Evolutionary conservation across 1,140 invertebrate genomes (phyloP).

Genomic region (Heliothis subflexa): DNA sequence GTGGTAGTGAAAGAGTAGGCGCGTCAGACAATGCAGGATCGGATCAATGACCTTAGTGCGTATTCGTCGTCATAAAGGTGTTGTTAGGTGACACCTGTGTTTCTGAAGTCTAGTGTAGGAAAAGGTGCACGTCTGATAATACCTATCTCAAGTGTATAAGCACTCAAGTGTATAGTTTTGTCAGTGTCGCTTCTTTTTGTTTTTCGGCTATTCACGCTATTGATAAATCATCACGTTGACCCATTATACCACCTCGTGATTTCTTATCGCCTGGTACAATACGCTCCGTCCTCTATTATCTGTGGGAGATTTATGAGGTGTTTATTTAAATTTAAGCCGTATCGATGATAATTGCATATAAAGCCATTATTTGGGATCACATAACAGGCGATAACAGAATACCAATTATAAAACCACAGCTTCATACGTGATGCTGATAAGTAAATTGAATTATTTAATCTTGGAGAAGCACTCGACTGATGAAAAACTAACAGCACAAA

Average conservation of each 20-base stretch:
- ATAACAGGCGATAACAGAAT: no score
- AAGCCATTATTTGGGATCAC: neutral
- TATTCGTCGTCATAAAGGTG: slow-evolving; percentile 8
- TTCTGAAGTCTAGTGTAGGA: slow-evolving; percentile 8
- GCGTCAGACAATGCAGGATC: slow-evolving; percentile 5
- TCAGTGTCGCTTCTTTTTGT: no score
- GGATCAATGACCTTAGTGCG: slow-evolving; percentile 33
- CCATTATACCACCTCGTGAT: slow-evolving; percentile 20
- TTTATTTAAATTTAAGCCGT: slow-evolving; percentile 11
- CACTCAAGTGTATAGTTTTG: no score
- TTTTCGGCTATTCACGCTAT: neutral
- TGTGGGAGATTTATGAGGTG: neutral
- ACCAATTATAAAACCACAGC: no score
- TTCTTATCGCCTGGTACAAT: slow-evolving; percentile 32
- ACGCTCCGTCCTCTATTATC: slow-evolving; percentile 21
- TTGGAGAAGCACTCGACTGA: neutral
- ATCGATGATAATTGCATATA: neutral
- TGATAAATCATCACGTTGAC: neutral
- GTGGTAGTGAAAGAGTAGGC: slow-evolving; percentile 2
- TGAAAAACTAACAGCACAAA: slow-evolving; percentile 1
- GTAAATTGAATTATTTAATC: neutral
- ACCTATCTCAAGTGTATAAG: no score
- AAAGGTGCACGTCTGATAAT: neutral
- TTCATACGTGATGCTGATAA: no score
- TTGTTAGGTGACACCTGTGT: slow-evolving; percentile 13